Evolutionary conservation across 2,113 vertebrate species (phyloP).

Genomic region (Numida meleagris): DNA sequence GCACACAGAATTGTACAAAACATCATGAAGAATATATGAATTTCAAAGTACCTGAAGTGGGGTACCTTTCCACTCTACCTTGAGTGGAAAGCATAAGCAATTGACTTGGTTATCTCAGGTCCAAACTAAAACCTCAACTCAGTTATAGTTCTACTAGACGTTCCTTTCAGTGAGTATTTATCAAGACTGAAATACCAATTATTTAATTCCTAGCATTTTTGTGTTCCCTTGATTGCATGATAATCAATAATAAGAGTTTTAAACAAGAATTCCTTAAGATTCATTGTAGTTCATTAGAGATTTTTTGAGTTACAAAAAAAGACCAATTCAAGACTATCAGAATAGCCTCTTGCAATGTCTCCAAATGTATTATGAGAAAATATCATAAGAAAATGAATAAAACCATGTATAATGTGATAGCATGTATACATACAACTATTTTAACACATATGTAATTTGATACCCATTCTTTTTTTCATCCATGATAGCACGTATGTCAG

Average conservation of each 20-base stretch:
- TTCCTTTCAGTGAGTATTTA: not conserved
- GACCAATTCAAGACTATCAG: not conserved
- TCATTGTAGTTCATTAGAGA: not conserved
- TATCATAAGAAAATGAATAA: not conserved
- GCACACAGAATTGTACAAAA: not conserved
- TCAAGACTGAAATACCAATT: not conserved
- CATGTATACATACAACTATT: not conserved
- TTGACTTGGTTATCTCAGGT: not conserved
- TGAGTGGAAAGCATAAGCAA: not conserved
- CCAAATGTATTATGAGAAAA: not conserved
- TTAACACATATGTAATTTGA: not conserved
- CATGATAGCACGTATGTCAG: not conserved
- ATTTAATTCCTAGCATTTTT: not conserved
- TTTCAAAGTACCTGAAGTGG: not conserved
- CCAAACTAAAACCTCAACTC: not conserved
- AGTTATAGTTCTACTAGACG: not conserved
- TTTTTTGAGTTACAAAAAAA: not conserved
- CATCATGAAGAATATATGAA: not conserved
- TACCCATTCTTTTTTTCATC: not conserved
- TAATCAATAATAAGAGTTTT: not conserved
- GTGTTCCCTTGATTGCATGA: not conserved
- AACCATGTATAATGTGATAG: not conserved
- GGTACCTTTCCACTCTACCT: too few species aligned
- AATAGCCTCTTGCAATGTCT: not conserved
- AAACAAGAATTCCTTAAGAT: not conserved